phyloP scores from a whole-genome alignment of 2,113 vertebrate genomes.

The Takifugu flavidus region DNA sequence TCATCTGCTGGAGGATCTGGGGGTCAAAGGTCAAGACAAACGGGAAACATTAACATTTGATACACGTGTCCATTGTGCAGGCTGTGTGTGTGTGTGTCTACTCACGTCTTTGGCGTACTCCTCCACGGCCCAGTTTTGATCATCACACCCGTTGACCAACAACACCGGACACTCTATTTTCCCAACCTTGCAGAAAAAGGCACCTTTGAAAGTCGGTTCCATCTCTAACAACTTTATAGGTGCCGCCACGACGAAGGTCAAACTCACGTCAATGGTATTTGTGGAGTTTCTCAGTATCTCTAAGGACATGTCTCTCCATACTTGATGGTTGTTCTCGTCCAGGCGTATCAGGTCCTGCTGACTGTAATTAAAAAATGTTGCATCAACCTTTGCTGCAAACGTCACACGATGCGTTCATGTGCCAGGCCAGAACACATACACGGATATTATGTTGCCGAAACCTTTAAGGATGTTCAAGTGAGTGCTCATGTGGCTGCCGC shows the following conservation, averaged over 20 bases:
- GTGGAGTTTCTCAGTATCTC: constrained; percentile 10
- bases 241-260: no score
- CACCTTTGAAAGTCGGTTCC: no score
- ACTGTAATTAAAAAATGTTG: constrained; percentile 32
- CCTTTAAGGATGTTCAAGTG: accelerated
- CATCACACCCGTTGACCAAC: constrained; percentile 66
- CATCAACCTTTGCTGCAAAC: neutral
- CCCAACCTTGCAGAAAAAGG: constrained; percentile 51
- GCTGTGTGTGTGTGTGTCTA: constrained; percentile 1
- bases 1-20: constrained; percentile 62
- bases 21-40: neutral
- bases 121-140: constrained; percentile 63
- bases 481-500: constrained; percentile 27
- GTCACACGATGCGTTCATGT: neutral
- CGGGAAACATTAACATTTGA: neutral
- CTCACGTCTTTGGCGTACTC: constrained; percentile 67
- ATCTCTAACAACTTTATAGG: no score
- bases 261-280: constrained; percentile 53
- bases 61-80: neutral
- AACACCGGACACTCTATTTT: constrained; percentile 69
- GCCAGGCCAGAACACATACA: constrained; percentile 35
- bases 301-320: constrained; percentile 44
- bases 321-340: constrained; percentile 48
- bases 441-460: accelerated
- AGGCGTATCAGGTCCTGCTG: accelerated